Base-by-base conservation (phyloP, 1,140 invertebrate genomes). In the Halictus rubicundus region DNA sequence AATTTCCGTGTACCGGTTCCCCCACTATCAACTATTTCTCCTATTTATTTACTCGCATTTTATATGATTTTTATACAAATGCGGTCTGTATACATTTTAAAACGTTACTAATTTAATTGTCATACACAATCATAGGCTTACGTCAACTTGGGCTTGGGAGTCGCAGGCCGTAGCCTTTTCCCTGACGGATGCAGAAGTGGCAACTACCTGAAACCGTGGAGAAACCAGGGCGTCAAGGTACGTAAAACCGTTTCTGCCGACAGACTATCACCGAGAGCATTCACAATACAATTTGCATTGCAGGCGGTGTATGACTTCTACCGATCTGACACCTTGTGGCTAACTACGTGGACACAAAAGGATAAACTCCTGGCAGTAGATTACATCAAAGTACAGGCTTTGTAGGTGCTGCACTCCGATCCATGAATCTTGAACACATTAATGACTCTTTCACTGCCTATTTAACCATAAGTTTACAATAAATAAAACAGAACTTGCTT, bases 91-190 rank as follows among this genome's bases (percentile, higher is more conserved):
- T 16, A 4, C 5, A 14, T 16, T 61, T 1, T 32, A 54, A 21
- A 60, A 21, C 25, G n/a, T 75, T 68, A 64, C 23, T 46, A 5
- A 57, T 37, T 68, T 0, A 63, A 0, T 32, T 60, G n/a, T 2
- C 0, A 54, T 57, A 16, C 12, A 7, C 46, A 25, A 23, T 92
- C 91, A 6, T 90, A 97, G 96, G 97, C 96, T 91, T 96, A 96
- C 87, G 85, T 97, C 9, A 94, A 95, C 4, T 82, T 97, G 14
- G 96, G 96, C 6, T 87, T 97, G 25, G 96, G 95, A 27, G 96
- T 96, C 23, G 97, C 96, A 68, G 96, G 97, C 23, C 94, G 95
- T n/a, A 93, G 92, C 0, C 94, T 94, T 84, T 97, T 97, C 91
- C 94, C 95, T 9, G 96, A 97, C 80, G 79, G 73, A n/a, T 82